Evolutionary conservation across 2,113 vertebrate genomes (phyloP), one percentile per base, ranked within the genome.

Genomic region (Stigmatopora argus): DNA sequence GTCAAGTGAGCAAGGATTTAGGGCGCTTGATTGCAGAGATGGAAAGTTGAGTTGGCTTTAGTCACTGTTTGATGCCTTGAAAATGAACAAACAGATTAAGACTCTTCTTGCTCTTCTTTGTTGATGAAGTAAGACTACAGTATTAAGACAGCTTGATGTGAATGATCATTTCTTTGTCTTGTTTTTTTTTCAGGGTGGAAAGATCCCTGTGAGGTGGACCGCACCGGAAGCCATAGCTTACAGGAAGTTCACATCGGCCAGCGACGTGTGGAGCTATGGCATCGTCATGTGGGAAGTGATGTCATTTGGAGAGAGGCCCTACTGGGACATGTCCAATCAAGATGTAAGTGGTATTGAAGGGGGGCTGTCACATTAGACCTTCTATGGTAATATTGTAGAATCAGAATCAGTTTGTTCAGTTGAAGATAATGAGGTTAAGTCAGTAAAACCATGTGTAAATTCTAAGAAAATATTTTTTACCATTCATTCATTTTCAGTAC

Each of bases 221-320:
- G 90, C 91, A 3, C 91, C 91, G 0, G 91, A 92, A 63, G 91
- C 91, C 69, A 92, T 92, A 8, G 91, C 90, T 4, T 92, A 91
- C 76, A 85, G 91, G 68, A 92, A 92, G 82, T 92, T 92, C 83
- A 92, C 91, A 56, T 92, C 91, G 0, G 91, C 91, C 47, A 91
- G 90, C 65, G 91, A 92, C 3, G 91, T 91, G 46, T 92, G 91
- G 91, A 92, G 91, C 77, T 92, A 92, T 9, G 91, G 91, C 72
- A 92, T 92, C 1, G 90, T 92, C 75, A 92, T 92, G 91, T 92
- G 90, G 91, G 91, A 92, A 63, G 91, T 92, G 72, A 92, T 92
- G 91, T 92, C 91, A 3, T 92, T 90, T 44, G 91, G 91, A 55
- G 91, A 92, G 78, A 79, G 91, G 65, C 91, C 91, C 7, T 92